Evolutionary conservation across 2,888 invertebrate genomes (phyloP).

Genomic region (Archips xylosteana): DNA sequence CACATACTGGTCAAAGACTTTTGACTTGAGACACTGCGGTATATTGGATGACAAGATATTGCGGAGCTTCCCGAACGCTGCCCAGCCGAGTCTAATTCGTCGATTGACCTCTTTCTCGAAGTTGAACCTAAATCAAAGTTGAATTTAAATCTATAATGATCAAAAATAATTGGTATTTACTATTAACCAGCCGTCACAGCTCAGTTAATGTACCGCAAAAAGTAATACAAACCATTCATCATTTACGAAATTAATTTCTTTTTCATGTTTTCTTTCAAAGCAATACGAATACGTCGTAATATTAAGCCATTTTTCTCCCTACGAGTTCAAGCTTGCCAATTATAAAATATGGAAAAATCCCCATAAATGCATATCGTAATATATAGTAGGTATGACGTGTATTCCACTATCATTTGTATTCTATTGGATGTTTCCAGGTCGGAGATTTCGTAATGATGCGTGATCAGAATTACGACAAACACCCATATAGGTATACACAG

Average conservation of each 20-base stretch:
- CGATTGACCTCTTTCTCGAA: no score
- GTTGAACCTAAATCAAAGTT: no score
- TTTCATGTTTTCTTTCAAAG: slow-evolving; percentile 1
- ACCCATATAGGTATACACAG: background rate
- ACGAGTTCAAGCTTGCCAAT: slow-evolving; percentile 19
- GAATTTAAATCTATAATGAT: no score
- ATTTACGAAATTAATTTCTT: background rate
- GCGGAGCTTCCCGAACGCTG: no score
- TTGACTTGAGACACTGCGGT: no score
- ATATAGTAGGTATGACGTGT: background rate
- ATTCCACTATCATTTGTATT: slow-evolving; percentile 2
- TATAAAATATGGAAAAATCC: slow-evolving; percentile 14
- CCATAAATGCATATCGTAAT: background rate
- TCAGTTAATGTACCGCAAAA: background rate
- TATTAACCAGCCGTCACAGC: no score
- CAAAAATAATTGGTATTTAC: no score
- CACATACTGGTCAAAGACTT: no score
- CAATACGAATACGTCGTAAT: slow-evolving; percentile 23
- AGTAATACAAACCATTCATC: background rate
- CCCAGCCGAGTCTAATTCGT: no score
- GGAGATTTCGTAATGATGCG: background rate
- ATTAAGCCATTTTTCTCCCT: slow-evolving; percentile 12
- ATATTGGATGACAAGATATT: no score
- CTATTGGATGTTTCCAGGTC: slow-evolving; percentile 1
- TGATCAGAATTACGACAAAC: background rate